phyloP scores from a whole-genome alignment of 2,113 vertebrate species.

The Acrocephalus arundinaceus region DNA sequence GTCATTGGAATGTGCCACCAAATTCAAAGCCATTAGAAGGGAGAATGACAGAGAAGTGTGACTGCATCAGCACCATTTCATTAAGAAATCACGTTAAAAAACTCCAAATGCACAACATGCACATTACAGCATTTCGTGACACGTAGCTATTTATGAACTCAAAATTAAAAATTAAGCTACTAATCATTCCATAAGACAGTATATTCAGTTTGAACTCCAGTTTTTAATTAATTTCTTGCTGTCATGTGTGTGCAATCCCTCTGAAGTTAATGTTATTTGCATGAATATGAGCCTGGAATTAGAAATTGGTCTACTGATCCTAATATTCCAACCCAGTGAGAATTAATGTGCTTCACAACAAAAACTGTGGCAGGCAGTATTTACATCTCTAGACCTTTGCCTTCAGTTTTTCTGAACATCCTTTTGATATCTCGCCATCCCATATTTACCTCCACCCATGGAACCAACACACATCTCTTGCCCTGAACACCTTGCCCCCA shows the following conservation, averaged over 20 bases:
- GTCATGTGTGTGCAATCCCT: neutral
- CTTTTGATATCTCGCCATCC: neutral
- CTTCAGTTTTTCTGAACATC: neutral
- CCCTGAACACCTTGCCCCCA: neutral
- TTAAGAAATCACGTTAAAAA: neutral
- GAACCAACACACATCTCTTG: neutral
- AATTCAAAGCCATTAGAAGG: neutral
- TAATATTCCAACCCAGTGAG: neutral
- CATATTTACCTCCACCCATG: neutral
- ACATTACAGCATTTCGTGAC: neutral
- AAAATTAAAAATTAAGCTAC: neutral
- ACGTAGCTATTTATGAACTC: neutral
- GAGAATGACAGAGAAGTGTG: neutral
- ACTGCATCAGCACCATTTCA: neutral
- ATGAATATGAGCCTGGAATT: neutral
- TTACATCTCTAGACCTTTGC: neutral
- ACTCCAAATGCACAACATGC: neutral
- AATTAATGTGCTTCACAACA: neutral
- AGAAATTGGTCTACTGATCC: neutral
- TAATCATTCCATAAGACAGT: neutral
- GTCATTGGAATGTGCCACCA: neutral
- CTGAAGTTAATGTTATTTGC: neutral
- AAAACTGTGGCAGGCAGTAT: neutral
- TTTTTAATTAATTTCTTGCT: neutral
- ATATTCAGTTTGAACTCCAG: neutral